These are phyloP conservation scores for Alces alces DNA, from an alignment of 2,113 vertebrate genomes.

Conservation along the genomic window DNA sequence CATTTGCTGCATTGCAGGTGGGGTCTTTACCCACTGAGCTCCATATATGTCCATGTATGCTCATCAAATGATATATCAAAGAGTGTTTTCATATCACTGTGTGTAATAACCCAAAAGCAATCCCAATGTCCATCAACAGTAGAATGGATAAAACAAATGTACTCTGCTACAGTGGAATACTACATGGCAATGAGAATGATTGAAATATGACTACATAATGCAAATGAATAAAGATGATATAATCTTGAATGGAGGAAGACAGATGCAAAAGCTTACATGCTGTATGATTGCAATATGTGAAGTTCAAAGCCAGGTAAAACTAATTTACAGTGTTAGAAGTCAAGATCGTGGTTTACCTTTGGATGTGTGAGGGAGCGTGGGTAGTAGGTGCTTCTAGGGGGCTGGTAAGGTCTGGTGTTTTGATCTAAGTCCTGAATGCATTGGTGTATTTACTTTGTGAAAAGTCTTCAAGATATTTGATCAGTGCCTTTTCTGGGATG, in stretches of 20 bases:
- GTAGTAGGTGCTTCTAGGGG: background rate
- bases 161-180: background rate
- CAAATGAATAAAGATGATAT: background rate
- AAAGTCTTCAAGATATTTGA: background rate
- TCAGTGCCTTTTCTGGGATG: background rate
- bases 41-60: background rate
- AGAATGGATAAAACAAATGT: background rate
- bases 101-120: background rate
- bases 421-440: background rate
- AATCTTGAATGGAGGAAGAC: background rate
- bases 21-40: background rate
- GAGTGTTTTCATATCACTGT: background rate
- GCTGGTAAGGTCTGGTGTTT: background rate
- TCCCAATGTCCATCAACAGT: background rate
- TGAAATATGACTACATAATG: background rate
- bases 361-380: background rate
- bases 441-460: background rate
- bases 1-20: background rate
- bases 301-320: background rate
- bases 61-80: background rate
- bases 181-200: background rate
- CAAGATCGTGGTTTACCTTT: too few species aligned
- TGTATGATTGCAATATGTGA: background rate
- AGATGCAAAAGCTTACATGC: background rate
- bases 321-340: background rate